phyloP scores from a whole-genome alignment of 2,113 vertebrate genomes.

The Cynocephalus volans region DNA sequence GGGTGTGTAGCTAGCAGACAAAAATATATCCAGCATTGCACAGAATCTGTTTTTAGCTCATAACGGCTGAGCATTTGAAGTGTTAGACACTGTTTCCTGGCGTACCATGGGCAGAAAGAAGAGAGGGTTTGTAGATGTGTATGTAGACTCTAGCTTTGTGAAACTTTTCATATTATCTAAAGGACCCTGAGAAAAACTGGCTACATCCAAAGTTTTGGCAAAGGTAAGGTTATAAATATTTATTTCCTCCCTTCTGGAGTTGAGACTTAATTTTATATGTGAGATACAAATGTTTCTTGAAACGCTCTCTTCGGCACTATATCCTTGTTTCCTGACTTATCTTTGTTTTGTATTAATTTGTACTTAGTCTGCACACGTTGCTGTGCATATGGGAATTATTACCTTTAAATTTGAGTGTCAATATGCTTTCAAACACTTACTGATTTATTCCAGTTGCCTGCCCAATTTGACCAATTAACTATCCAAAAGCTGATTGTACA shows the following conservation, averaged over 20 bases:
- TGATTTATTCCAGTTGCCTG: not conserved
- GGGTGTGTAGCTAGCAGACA: slow-evolving; percentile 91
- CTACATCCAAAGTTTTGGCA: not conserved
- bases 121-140: slow-evolving; percentile 78
- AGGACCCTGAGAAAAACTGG: not conserved
- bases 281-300: not conserved
- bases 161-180: not conserved
- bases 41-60: slow-evolving; percentile 91
- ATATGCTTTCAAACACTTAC: not conserved
- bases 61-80: slow-evolving; percentile 87
- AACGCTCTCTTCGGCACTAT: not conserved
- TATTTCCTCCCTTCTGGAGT: not conserved
- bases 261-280: not conserved
- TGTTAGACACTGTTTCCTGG: slow-evolving; percentile 91
- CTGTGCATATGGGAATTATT: not conserved
- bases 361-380: not conserved
- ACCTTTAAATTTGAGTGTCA: not conserved
- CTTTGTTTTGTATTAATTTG: not conserved
- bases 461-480: not conserved
- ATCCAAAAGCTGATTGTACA: not conserved
- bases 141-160: not conserved
- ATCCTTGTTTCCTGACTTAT: not conserved
- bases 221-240: slow-evolving; percentile 81
- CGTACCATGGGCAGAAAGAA: slow-evolving; percentile 85
- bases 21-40: slow-evolving; percentile 89